These are phyloP conservation scores for Hypomecis punctinalis DNA, from an alignment of 2,888 invertebrate genomes.

Conservation along the genomic window DNA sequence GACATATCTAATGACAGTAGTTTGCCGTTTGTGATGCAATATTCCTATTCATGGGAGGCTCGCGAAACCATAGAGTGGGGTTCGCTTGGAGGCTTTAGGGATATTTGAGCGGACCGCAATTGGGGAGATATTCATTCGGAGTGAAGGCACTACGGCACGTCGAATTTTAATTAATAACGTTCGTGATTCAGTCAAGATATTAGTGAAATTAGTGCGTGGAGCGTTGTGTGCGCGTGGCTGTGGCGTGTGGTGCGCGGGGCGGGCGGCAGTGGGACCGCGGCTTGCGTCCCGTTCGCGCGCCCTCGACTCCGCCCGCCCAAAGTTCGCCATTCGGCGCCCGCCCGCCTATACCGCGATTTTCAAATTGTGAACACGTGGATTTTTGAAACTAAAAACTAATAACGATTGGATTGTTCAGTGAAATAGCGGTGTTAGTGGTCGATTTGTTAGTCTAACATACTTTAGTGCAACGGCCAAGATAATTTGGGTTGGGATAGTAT, in stretches of 20 bases:
- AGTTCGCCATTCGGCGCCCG: constrained; percentile 51
- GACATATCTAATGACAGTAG: constrained; percentile 43
- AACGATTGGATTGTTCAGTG: constrained; percentile 54
- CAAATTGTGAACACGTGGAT: constrained; percentile 45
- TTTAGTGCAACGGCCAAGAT: not conserved
- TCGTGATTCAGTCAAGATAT: constrained; percentile 31
- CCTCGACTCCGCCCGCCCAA: constrained; percentile 44
- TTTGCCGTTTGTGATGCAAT: constrained; percentile 38
- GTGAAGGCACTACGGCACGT: constrained; percentile 23
- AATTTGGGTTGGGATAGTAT: not conserved
- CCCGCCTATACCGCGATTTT: constrained; percentile 45
- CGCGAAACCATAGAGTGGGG: constrained; percentile 19
- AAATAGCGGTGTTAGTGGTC: constrained; percentile 49
- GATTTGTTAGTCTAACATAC: constrained; percentile 41
- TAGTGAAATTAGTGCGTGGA: constrained; percentile 39
- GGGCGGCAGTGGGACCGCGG: constrained; percentile 69
- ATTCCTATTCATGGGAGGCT: constrained; percentile 19
- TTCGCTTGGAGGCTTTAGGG: constrained; percentile 14
- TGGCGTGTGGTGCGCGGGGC: constrained; percentile 53
- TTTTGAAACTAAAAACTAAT: constrained; percentile 12
- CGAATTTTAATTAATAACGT: constrained; percentile 38
- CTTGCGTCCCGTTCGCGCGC: constrained; percentile 71
- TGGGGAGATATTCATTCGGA: constrained; percentile 19
- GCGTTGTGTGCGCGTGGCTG: constrained; percentile 54
- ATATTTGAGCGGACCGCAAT: constrained; percentile 18